These are phyloP conservation scores for Potamilus streckersoni DNA, from an alignment of 1,140 invertebrate genomes.

Conservation along the genomic window DNA sequence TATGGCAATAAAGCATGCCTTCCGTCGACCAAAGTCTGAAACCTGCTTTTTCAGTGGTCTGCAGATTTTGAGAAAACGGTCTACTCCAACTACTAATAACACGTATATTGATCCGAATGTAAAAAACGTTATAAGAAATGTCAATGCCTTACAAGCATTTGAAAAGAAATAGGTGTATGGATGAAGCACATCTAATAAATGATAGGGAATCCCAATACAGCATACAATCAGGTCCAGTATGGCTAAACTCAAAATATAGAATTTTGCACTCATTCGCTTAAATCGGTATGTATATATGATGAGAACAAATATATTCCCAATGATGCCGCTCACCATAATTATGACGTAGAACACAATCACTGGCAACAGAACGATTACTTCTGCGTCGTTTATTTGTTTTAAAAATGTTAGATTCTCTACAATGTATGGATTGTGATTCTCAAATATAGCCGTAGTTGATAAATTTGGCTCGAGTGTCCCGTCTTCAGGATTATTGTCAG, in stretches of 20 bases:
- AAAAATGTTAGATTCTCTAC: too few relatives aligned
- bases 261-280: slow-evolving; percentile 35
- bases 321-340: slow-evolving; percentile 37
- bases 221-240: slow-evolving; percentile 43
- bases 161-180: slow-evolving; percentile 36
- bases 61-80: slow-evolving; percentile 47
- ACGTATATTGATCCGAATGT: slow-evolving; percentile 39
- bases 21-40: slow-evolving; percentile 26
- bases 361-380: slow-evolving; percentile 4
- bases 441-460: too few relatives aligned
- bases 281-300: slow-evolving; percentile 35
- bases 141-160: slow-evolving; percentile 34
- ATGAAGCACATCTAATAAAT: slow-evolving; percentile 41
- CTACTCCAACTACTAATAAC: slow-evolving; percentile 42
- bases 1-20: slow-evolving; percentile 21
- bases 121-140: slow-evolving; percentile 36
- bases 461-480: too few relatives aligned
- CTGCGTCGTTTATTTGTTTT: too few relatives aligned
- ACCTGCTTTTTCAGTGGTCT: slow-evolving; percentile 42
- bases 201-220: slow-evolving; percentile 41
- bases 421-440: too few relatives aligned
- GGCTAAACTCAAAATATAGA: slow-evolving; percentile 43
- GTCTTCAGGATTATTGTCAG: too few relatives aligned
- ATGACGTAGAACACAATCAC: slow-evolving; percentile 29
- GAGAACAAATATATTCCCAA: slow-evolving; percentile 43